Evolutionary conservation across 1,140 invertebrate genomes (phyloP), one percentile per base, ranked within the genome.

Genomic region (Mercenaria mercenaria): DNA sequence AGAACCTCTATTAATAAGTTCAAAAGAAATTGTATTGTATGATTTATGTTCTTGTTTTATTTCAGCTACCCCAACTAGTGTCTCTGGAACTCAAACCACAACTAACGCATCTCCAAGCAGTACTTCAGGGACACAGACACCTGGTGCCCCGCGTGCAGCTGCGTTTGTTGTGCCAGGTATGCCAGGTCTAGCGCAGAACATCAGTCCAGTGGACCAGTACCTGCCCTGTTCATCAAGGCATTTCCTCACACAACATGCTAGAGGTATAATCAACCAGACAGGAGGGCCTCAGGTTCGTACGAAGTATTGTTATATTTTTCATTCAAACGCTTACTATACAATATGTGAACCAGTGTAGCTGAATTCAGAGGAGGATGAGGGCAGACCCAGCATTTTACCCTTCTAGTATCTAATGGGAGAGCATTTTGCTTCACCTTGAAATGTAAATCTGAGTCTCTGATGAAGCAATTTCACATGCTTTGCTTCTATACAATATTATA

Each of bases 161-260:
- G 89, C 92, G 6, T 91, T 92, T 80, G 81, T 91, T 64, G 67
- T 93, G 61, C 92, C 90, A 11, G 90, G 91, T 4, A 84, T 90
- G 26, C 80, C 82, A 23, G 84, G 82, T 20, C 59, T 91, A 34
- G 43, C 84, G 29, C 64, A 47, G 80, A 74, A 77, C 20, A 59
- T 91, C 41, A 87, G 83, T 39, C 85, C 92, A 11, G 88, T 97
- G 88, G 97, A 98, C 96, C 97, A 97, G 8, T 97, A 97, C 91
- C 95, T 98, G n/a, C 97, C 97, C 0, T 98, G 97, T 91, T 80
- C 95, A 95, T 79, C 93, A 23, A 84, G 92, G 84, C 91, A 94
- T 84, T 94, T 93, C 89, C 90, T 93, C 18, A 91, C 91, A 29
- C 91, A 91, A 41, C 88, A 90, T 56, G 91, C 91, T 1, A 74